Evolutionary conservation across 1,140 invertebrate species (phyloP).

Genomic region (Argopecten irradians): DNA sequence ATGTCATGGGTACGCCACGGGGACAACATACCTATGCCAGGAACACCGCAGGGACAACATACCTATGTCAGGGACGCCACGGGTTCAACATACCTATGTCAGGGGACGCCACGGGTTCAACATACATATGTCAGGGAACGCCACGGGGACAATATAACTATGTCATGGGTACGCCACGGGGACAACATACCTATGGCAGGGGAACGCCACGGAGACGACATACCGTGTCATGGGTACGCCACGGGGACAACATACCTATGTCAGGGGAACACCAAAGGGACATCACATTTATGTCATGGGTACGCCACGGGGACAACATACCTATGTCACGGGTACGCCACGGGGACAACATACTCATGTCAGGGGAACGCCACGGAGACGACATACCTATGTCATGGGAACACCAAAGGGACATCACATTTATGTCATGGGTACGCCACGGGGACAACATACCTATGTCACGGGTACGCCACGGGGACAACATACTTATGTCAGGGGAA

Average conservation of each 20-base stretch:
- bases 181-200: not conserved
- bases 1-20: no score
- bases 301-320: not conserved
- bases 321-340: not conserved
- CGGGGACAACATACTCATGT: not conserved
- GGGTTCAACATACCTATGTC: not conserved
- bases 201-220: not conserved
- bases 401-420: no score
- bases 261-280: not conserved
- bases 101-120: not conserved
- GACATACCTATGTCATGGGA: not conserved
- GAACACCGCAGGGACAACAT: no score
- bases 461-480: not conserved
- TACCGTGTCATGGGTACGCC: not conserved
- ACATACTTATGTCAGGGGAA: not conserved
- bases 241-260: not conserved
- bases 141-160: not conserved
- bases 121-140: not conserved
- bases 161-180: not conserved
- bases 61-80: no score
- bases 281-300: not conserved
- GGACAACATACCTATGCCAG: no score
- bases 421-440: not conserved
- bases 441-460: no score
- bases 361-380: not conserved